Evolutionary conservation across 2,113 vertebrate species (phyloP), one percentile per base, ranked within the genome.

Genomic region (Dasypus novemcinctus): DNA sequence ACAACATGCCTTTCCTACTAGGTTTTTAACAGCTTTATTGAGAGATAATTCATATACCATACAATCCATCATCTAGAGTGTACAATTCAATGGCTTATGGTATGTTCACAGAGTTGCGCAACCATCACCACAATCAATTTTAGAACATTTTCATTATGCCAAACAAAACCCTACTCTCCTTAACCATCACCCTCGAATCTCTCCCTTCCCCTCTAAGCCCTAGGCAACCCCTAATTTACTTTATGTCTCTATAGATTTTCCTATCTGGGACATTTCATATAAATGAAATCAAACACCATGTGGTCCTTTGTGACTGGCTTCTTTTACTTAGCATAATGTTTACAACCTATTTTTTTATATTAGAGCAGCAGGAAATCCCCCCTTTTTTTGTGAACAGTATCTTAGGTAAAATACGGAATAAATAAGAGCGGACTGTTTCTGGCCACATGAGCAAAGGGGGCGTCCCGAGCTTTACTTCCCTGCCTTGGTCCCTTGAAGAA

Each of bases 161-260:
- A n/a, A 69, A 74, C 46, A 57, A 49, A 57, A 36, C 25, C 33
- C 38, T 43, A 54, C 29, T 72, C 5, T 1, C 49, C 29, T 75
- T 15, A 8, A 1, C 25, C 38, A 29, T 6, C 8, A 23, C 6
- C 23, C 36, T 4, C 33, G 33, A 17, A 1, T 10, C 20, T 7
- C 17, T 43, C 43, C 4, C 18, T 1, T 0, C 29, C 29, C 59
- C 21, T 7, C n/a, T 46, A 11, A 2, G 31, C n/a, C 7, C 64
- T 12, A 25, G 18, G 23, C 23, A 8, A 27, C 38, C 38, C 76
- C 46, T 31, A 6, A 4, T 15, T 43, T 29, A 7, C 3, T 17
- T 18, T 27, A 38, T 31, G 10, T 27, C 69, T 54, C 82, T 29
- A 9, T 4, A 63, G 64, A n/a, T 31, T 20, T n/a, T 29, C 54